Evolutionary conservation across 1,140 invertebrate species (phyloP).

Genomic region (Chionoecetes opilio): DNA sequence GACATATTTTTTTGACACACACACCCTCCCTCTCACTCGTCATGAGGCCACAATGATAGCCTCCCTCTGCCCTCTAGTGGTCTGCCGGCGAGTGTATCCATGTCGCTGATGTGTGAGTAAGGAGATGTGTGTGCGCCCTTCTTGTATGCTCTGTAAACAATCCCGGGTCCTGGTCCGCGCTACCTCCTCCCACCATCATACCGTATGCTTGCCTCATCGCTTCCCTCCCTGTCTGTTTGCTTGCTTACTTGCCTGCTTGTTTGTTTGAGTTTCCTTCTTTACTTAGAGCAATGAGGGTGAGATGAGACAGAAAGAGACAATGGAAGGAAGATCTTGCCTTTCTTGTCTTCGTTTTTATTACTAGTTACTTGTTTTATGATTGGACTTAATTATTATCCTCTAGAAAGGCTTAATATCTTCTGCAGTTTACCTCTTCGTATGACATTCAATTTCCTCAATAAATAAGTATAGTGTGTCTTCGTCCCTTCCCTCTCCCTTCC

Average conservation of each 20-base stretch:
- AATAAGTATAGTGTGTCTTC: background rate
- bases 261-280: background rate
- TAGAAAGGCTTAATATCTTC: background rate
- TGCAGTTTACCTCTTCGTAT: background rate
- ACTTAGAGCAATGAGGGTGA: background rate
- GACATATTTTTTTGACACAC: background rate
- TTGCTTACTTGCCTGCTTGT: background rate
- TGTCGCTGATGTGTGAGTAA: background rate
- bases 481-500: background rate
- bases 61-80: background rate
- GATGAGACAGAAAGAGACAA: too few species aligned
- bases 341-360: background rate
- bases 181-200: background rate
- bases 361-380: background rate
- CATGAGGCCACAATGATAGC: background rate
- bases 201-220: background rate
- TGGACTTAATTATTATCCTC: background rate
- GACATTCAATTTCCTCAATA: background rate
- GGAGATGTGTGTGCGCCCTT: constrained; percentile 1
- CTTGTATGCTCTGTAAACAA: background rate
- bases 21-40: background rate
- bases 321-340: background rate
- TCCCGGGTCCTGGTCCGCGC: background rate
- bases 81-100: background rate
- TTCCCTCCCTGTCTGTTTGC: background rate